Percentiles rank a stretch among this genome's conserved stretches.
Conservation (phyloP, 2,888 invertebrate genomes). For the Nowickia ferox region DNA sequence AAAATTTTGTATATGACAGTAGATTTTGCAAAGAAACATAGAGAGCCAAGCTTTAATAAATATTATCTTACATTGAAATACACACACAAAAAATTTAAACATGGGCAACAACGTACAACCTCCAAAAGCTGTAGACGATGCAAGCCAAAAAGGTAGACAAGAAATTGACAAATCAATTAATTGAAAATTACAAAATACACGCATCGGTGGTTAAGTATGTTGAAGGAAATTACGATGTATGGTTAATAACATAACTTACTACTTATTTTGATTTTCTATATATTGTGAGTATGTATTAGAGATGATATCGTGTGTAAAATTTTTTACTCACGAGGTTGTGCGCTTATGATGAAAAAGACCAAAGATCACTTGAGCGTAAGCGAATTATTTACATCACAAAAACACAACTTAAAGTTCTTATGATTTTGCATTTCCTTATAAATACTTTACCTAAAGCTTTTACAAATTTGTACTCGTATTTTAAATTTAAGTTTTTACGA, state of each 20-base stretch:
- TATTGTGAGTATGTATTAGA: not conserved
- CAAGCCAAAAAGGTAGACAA: not conserved
- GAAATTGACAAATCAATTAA: slow-evolving; percentile 46
- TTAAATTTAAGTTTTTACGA: too few species aligned
- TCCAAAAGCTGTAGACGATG: not conserved
- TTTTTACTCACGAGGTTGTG: not conserved
- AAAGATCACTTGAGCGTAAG: not conserved
- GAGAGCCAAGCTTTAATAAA: not conserved
- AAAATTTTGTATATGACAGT: not conserved
- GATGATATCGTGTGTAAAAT: not conserved
- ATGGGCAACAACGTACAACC: not conserved
- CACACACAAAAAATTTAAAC: not conserved
- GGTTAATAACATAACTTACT: slow-evolving; percentile 14
- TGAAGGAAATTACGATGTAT: slow-evolving; percentile 15
- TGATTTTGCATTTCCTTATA: too few species aligned
- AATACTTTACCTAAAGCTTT: too few species aligned
- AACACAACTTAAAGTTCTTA: too few species aligned
- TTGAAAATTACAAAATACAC: slow-evolving; percentile 26
- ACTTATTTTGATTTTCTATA: not conserved
- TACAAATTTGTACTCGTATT: too few species aligned
- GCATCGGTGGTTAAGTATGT: not conserved
- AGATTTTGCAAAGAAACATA: not conserved
- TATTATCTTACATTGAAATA: not conserved
- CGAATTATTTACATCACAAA: too few species aligned
- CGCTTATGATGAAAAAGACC: not conserved